Evolutionary conservation across 2,797 vertebrate genomes (phyloP).

Genomic region (Aldrovandia affinis): DNA sequence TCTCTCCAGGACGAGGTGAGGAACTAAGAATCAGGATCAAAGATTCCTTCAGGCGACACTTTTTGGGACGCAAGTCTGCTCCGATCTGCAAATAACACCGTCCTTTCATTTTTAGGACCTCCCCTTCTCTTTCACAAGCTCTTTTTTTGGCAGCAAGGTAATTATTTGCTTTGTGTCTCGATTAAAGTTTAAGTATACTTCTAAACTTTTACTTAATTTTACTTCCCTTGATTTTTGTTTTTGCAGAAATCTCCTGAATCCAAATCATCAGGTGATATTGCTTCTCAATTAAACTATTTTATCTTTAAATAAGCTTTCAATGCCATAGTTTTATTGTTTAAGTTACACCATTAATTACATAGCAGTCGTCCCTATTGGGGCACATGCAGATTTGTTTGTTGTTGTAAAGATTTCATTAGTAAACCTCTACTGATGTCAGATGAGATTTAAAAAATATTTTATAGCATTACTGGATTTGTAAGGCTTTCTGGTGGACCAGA

Average conservation of each 20-base stretch:
- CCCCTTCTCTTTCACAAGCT: constrained; percentile 65
- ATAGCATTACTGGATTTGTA: constrained; percentile 17
- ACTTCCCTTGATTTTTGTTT: constrained; percentile 17
- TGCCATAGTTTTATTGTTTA: not conserved
- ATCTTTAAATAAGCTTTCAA: not conserved
- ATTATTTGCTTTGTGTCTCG: not conserved
- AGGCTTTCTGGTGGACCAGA: constrained; percentile 74
- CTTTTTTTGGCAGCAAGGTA: constrained; percentile 79
- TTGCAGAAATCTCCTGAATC: constrained; percentile 64
- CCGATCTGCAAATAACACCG: not conserved
- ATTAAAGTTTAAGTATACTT: not conserved
- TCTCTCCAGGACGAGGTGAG: constrained; percentile 63
- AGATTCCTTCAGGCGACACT: not conserved
- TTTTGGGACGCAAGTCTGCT: not conserved
- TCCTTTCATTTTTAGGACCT: constrained; percentile 62
- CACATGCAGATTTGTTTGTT: not conserved
- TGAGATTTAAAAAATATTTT: not conserved
- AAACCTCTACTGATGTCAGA: not conserved
- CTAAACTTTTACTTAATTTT: not conserved
- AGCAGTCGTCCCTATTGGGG: not conserved
- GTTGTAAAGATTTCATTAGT: not conserved
- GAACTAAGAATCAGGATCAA: not conserved
- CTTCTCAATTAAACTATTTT: constrained; percentile 22
- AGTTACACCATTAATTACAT: not conserved
- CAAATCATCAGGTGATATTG: constrained; percentile 61